Conservation (phyloP, 2,888 invertebrate genomes). For the Drosophila infuscata region DNA sequence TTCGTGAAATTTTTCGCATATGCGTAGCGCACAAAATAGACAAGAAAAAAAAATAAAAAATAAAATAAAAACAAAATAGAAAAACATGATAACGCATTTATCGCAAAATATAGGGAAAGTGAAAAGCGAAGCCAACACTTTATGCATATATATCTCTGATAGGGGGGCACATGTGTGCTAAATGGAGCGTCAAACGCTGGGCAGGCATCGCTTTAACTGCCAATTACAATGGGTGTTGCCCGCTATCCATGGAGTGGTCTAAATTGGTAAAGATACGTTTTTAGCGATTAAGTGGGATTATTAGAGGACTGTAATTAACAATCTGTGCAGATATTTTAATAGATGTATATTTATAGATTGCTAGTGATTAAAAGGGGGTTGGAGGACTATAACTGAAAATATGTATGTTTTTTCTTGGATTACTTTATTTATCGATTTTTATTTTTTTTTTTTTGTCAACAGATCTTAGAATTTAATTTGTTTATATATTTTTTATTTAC, state of each 20-base stretch:
- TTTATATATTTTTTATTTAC: not conserved
- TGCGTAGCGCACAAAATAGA: constrained; percentile 58
- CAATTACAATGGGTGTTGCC: constrained; percentile 2
- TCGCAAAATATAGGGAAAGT: constrained; percentile 75
- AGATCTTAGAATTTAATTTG: not conserved
- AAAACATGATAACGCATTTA: constrained; percentile 75
- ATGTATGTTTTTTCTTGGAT: not conserved
- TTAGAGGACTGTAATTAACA: not conserved
- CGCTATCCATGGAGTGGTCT: not conserved
- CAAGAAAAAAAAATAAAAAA: constrained; percentile 9
- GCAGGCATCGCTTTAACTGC: constrained; percentile 1
- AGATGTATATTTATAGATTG: not conserved
- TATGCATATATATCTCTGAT: constrained; percentile 22
- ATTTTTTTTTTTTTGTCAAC: not conserved
- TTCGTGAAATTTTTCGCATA: constrained; percentile 65
- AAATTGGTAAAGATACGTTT: not conserved
- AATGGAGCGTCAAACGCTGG: constrained; percentile 45
- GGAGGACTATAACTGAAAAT: not conserved
- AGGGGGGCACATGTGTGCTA: constrained; percentile 20
- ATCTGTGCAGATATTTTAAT: not conserved
- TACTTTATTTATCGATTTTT: not conserved
- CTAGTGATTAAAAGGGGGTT: not conserved
- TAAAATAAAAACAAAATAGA: constrained; percentile 19
- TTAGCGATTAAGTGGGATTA: not conserved
- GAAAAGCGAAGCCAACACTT: constrained; percentile 56